phyloP scores from a whole-genome alignment of 2,113 vertebrate genomes.

The Notarius quadriscutis region DNA sequence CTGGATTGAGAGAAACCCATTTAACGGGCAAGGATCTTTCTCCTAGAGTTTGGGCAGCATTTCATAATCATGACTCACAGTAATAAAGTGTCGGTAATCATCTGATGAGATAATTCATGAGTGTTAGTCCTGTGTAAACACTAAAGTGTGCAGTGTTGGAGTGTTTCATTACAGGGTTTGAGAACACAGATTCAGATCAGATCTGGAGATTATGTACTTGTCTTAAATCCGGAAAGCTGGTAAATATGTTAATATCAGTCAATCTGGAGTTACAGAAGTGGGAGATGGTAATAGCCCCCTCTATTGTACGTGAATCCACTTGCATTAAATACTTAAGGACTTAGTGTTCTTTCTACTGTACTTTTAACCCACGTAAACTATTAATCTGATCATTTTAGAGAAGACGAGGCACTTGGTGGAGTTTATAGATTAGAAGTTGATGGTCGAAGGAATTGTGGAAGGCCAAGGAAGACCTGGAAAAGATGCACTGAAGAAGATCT shows the following conservation, averaged over 20 bases:
- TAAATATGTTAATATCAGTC: background rate
- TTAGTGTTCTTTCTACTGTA: background rate
- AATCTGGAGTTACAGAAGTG: background rate
- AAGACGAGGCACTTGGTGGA: no score
- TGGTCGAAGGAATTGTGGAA: no score
- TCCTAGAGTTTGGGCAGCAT: background rate
- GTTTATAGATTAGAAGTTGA: no score
- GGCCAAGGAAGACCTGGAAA: no score
- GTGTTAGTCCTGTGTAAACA: background rate
- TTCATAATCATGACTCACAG: background rate
- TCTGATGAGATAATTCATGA: background rate
- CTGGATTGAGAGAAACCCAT: background rate
- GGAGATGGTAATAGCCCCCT: conserved; percentile 5
- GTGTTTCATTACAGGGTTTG: background rate
- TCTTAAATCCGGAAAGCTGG: background rate
- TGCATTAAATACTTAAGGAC: background rate
- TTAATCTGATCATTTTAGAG: background rate
- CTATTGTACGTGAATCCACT: background rate
- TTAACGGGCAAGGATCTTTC: background rate
- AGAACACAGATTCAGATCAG: background rate
- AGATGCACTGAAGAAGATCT: no score
- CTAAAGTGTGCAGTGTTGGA: background rate
- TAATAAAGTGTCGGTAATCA: background rate
- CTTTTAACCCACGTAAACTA: background rate
- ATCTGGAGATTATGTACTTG: background rate